A percentile compares a stretch with the other conserved stretches of the same genome.
These are phyloP conservation scores for Lepidurus apus DNA, from an alignment of 1,140 invertebrate species.

Conservation along the genomic window DNA sequence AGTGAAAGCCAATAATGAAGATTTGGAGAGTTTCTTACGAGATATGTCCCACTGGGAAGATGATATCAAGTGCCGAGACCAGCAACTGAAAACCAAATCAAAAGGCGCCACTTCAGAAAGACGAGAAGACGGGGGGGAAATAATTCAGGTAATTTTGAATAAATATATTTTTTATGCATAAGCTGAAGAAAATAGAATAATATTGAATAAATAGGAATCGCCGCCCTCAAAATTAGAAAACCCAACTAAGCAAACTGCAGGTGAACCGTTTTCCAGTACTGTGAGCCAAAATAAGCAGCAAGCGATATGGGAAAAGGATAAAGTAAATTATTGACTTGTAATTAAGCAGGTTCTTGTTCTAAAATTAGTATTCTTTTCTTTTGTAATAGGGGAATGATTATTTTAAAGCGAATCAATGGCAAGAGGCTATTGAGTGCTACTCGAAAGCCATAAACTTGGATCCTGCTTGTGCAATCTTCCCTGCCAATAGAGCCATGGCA, in stretches of 20 bases:
- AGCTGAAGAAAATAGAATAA: no score
- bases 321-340: slow-evolving; percentile 39
- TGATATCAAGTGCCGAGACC: slow-evolving; percentile 76
- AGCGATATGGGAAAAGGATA: slow-evolving; percentile 47
- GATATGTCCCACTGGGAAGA: slow-evolving; percentile 77
- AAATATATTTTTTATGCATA: slow-evolving; percentile 20
- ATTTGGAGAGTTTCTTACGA: slow-evolving; percentile 62
- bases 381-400: slow-evolving; percentile 66
- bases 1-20: slow-evolving; percentile 64
- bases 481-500: slow-evolving; percentile 81
- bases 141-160: slow-evolving; percentile 30
- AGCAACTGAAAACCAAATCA: slow-evolving; percentile 46
- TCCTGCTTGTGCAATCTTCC: slow-evolving; percentile 71
- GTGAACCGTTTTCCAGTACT: slow-evolving; percentile 13
- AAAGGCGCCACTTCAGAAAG: slow-evolving; percentile 24
- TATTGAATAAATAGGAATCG: not conserved
- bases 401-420: slow-evolving; percentile 70
- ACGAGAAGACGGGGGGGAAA: slow-evolving; percentile 31
- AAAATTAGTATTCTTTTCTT: slow-evolving; percentile 34
- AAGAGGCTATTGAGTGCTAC: slow-evolving; percentile 72
- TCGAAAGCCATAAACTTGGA: slow-evolving; percentile 68
- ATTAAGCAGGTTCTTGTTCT: not conserved
- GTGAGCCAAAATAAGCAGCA: slow-evolving; percentile 44
- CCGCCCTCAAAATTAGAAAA: not conserved
- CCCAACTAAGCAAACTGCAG: not conserved